These are phyloP conservation scores for Pseudorhombus dupliciocellatus DNA, from an alignment of 2,113 vertebrate genomes.

Conservation along the genomic window DNA sequence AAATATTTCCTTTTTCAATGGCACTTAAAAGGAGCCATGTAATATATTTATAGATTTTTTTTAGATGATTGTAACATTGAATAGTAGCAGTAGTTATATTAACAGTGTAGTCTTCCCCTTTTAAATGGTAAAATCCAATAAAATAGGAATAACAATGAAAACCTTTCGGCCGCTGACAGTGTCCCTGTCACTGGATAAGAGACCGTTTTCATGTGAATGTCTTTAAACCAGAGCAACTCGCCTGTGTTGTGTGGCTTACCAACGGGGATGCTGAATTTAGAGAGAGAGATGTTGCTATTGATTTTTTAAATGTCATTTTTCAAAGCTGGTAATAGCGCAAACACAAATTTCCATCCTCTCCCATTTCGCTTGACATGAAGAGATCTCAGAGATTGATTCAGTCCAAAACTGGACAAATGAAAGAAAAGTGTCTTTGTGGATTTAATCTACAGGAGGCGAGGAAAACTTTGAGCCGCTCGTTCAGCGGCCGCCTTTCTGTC, in stretches of 20 bases:
- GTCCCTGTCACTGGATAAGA: not conserved
- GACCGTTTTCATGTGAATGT: not conserved
- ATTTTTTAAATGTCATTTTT: not conserved
- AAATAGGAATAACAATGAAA: no score
- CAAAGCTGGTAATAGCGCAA: not conserved
- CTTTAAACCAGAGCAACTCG: not conserved
- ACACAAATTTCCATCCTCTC: not conserved
- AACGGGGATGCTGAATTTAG: not conserved
- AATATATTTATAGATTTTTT: no score
- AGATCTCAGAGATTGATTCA: not conserved
- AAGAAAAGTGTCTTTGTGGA: not conserved
- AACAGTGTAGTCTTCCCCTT: no score
- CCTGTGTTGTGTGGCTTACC: not conserved
- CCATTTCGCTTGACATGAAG: not conserved
- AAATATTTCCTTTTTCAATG: no score
- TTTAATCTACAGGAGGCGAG: constrained; percentile 1
- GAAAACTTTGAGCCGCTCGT: not conserved
- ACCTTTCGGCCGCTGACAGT: not conserved
- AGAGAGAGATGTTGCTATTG: not conserved
- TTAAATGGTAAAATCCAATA: no score
- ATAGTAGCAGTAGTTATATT: no score
- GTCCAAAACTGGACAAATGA: constrained; percentile 11
- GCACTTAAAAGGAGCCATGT: no score
- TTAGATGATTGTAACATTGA: no score
- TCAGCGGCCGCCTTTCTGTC: not conserved